Conservation (phyloP, 23 tunicate genomes). For the Ciona savignyi region DNA sequence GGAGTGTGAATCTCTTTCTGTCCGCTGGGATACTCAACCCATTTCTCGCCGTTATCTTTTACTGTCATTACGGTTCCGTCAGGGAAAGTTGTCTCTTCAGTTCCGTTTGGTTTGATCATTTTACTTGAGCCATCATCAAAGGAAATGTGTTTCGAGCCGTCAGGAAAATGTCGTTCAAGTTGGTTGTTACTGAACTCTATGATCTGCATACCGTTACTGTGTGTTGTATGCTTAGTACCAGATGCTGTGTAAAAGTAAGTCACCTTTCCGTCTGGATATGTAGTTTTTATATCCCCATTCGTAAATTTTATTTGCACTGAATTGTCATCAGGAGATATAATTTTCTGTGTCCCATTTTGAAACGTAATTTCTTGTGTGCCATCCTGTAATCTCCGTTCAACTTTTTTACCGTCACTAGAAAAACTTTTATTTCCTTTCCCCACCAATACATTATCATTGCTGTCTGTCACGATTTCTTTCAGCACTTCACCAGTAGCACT, state of each 20-base stretch:
- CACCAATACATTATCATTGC: slow-evolving; percentile 22
- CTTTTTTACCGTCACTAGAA: slow-evolving; percentile 30
- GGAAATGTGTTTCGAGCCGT: slow-evolving; percentile 86
- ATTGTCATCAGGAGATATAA: slow-evolving; percentile 58
- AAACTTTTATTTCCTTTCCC: slow-evolving; percentile 34
- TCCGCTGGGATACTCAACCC: slow-evolving; percentile 72
- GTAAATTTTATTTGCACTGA: slow-evolving; percentile 52
- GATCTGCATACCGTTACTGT: slow-evolving; percentile 80
- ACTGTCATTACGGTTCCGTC: slow-evolving; percentile 82
- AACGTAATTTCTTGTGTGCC: slow-evolving; percentile 52
- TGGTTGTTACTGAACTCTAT: slow-evolving; percentile 86
- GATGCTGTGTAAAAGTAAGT: slow-evolving; percentile 59
- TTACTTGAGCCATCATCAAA: slow-evolving; percentile 91
- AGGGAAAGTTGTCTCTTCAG: slow-evolving; percentile 89
- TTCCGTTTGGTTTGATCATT: slow-evolving; percentile 78
- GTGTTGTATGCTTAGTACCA: slow-evolving; percentile 84
- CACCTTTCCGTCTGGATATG: slow-evolving; percentile 63
- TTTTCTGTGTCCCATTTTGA: slow-evolving; percentile 79
- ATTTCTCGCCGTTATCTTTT: slow-evolving; percentile 53
- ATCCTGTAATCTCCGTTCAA: slow-evolving; percentile 49
- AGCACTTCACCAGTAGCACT: neutral
- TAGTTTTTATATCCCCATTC: slow-evolving; percentile 89
- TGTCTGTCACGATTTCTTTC: slow-evolving; percentile 4
- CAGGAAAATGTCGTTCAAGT: slow-evolving; percentile 76
- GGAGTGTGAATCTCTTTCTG: slow-evolving; percentile 84